Evolutionary conservation across 2,797 vertebrate genomes (phyloP).

Genomic region (Arctocebus calabarensis): DNA sequence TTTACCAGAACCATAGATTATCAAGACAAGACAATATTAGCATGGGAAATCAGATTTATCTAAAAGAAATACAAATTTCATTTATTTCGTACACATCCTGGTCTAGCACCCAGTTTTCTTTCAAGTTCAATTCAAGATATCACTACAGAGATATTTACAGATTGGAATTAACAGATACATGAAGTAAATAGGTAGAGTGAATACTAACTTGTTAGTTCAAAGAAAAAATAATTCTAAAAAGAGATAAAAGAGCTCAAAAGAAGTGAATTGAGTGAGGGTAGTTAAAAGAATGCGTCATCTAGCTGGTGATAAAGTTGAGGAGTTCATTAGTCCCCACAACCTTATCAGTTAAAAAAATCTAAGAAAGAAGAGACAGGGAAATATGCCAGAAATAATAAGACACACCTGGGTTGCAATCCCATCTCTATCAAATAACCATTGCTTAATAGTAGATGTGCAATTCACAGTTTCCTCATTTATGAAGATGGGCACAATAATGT

Average conservation of each 20-base stretch:
- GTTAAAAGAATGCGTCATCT: background rate
- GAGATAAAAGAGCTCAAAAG: background rate
- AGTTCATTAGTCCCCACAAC: slow-evolving; percentile 15
- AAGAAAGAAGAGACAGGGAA: background rate
- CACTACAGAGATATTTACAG: background rate
- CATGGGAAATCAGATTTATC: background rate
- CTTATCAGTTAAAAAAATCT: background rate
- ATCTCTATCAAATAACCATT: background rate
- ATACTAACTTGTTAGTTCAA: background rate
- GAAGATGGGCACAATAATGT: background rate
- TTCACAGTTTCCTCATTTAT: background rate
- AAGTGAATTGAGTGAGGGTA: background rate
- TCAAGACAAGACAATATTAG: slow-evolving; percentile 22
- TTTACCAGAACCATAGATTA: slow-evolving; percentile 44
- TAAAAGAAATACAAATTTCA: slow-evolving; percentile 21
- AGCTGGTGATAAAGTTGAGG: background rate
- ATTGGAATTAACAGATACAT: background rate
- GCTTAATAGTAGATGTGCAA: background rate
- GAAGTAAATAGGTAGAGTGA: background rate
- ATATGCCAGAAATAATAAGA: background rate
- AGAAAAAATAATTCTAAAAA: background rate
- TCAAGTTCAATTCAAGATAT: slow-evolving; percentile 1
- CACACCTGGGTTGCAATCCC: background rate
- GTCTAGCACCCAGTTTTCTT: background rate
- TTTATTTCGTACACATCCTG: background rate